Conservation (phyloP, 2,797 vertebrate genomes). For the Hafferia zeledoni region DNA sequence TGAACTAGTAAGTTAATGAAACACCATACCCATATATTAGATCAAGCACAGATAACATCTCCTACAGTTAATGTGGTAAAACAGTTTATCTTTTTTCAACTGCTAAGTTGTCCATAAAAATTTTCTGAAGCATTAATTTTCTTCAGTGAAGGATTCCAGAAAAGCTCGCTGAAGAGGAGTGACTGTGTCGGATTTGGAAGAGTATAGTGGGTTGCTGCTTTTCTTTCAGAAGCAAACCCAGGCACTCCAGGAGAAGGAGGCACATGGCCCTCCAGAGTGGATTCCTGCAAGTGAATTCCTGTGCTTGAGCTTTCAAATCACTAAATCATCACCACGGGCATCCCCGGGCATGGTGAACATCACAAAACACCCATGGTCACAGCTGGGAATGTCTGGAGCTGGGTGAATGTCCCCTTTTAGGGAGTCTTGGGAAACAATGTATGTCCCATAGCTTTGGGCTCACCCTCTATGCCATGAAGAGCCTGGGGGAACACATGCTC, state of each 20-base stretch:
- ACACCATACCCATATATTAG: background rate
- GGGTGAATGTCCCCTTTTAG: slow-evolving; percentile 52
- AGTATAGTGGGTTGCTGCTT: background rate
- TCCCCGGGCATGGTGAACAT: background rate
- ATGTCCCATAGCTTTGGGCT: background rate
- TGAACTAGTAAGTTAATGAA: background rate
- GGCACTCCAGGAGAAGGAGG: background rate
- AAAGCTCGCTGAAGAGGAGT: background rate
- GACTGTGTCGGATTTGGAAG: background rate
- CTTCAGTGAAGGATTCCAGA: background rate
- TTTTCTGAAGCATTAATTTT: background rate
- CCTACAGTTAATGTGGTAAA: background rate
- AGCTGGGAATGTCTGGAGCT: slow-evolving; percentile 4
- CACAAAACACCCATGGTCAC: background rate
- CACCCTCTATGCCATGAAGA: background rate
- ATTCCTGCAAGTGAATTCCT: background rate
- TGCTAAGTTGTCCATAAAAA: background rate
- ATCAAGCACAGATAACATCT: background rate
- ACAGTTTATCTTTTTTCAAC: background rate
- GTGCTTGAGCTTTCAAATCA: background rate
- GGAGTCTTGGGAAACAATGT: slow-evolving; percentile 2
- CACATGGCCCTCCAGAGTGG: background rate
- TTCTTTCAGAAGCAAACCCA: background rate
- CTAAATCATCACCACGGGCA: accelerated
- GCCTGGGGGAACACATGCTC: background rate